Evolutionary conservation across 92 coral and sea anemone genomes (phyloP).

Genomic region (Palythoa grandis): DNA sequence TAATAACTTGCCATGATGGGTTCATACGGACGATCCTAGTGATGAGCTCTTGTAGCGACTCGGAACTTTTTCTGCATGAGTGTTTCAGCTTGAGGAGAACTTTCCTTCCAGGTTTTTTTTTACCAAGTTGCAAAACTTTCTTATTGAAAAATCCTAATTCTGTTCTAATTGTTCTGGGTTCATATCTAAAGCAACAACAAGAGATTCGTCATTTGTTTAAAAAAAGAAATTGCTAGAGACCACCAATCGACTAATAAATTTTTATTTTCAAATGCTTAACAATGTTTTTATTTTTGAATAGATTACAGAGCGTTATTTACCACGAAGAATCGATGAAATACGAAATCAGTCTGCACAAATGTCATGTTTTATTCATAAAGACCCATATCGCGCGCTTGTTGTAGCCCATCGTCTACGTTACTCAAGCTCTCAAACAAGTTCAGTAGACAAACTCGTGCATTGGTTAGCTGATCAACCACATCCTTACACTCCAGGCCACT

Average conservation of each 20-base stretch:
- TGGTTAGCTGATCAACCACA: constrained; percentile 79
- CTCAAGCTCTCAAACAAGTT: constrained; percentile 82
- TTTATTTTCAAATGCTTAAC: not conserved
- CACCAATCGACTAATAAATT: not conserved
- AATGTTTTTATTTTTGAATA: not conserved
- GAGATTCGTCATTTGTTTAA: too few species aligned
- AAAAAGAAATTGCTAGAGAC: too few species aligned
- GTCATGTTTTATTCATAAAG: constrained; percentile 29
- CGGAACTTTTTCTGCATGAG: too few species aligned
- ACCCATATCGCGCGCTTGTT: constrained; percentile 72
- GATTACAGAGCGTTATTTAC: not conserved
- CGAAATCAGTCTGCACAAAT: not conserved
- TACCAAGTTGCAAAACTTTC: too few species aligned
- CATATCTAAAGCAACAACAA: too few species aligned
- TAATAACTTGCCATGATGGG: too few species aligned
- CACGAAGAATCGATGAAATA: not conserved
- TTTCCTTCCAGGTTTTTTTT: too few species aligned
- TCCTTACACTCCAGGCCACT: constrained; percentile 77
- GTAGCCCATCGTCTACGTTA: constrained; percentile 80
- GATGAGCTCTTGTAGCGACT: too few species aligned
- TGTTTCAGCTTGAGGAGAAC: too few species aligned
- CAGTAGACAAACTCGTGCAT: constrained; percentile 72
- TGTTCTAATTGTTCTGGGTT: too few species aligned
- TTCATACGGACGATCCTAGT: too few species aligned
- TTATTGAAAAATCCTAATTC: too few species aligned